phyloP scores from a whole-genome alignment of 1,140 invertebrate genomes.

The Diachasmimorpha longicaudata region DNA sequence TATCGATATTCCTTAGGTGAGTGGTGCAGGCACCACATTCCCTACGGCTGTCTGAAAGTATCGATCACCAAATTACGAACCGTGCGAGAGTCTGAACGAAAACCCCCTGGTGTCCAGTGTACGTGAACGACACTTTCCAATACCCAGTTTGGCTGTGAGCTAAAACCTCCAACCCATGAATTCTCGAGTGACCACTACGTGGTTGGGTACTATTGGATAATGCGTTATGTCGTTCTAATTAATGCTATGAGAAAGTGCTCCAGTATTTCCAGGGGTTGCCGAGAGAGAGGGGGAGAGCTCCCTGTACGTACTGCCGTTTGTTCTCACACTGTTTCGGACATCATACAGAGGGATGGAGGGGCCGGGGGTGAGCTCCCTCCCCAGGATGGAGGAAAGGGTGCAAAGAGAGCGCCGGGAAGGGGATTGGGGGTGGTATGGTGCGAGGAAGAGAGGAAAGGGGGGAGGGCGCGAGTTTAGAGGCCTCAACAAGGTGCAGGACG shows the following conservation, averaged over 20 bases:
- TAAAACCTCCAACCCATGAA: conserved; percentile 27
- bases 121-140: conserved; percentile 18
- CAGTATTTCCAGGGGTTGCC: conserved; percentile 19
- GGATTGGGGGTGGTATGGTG: neutral
- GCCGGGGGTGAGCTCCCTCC: neutral
- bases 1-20: no score
- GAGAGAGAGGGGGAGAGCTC: neutral
- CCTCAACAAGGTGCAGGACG: conserved; percentile 26
- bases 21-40: no score
- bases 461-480: neutral
- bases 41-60: conserved; percentile 1
- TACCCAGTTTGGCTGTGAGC: conserved; percentile 6
- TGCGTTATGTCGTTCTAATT: conserved; percentile 37
- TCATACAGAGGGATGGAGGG: neutral
- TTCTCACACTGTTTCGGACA: neutral
- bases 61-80: conserved; percentile 19
- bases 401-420: neutral
- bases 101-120: neutral
- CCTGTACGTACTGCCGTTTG: neutral
- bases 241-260: conserved; percentile 38
- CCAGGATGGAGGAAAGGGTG: neutral
- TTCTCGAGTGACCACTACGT: conserved; percentile 32
- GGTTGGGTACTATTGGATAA: conserved; percentile 24
- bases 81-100: neutral
- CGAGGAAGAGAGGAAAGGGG: neutral